Evolutionary conservation across 2,797 vertebrate species (phyloP), one percentile per base, ranked within the genome.

Genomic region (Adrianichthys oophorus): DNA sequence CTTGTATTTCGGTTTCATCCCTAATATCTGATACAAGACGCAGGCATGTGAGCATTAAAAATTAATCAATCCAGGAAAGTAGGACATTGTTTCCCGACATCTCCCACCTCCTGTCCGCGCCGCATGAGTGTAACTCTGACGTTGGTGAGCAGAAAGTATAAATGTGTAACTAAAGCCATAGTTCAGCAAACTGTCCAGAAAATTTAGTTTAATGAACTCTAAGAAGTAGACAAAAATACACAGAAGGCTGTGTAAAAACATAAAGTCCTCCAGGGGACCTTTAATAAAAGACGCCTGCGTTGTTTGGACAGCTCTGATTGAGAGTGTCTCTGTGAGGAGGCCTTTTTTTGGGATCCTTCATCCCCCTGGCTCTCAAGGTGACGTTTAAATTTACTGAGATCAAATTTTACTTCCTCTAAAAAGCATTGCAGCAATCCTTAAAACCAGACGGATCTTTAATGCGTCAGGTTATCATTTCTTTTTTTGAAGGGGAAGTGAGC

Each of bases 401-500:
- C 23, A 26, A 48, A 48, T 48, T 48, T 0, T 16, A 48, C 21
- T 48, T 48, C 23, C 23, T 55, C 41, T 52, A 44, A 74, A 29
- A 32, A 16, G 26, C 14, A 21, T 16, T 17, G 19, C 44, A 18
- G 19, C 19, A 47, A 47, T 47, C 21, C 19, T 47, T 65, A 50
- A 4, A 47, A 50, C 48, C 43, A 17, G 41, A 10, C 3, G 19
- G 42, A 15, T 41, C n/a, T 29, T 44, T 13, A 19, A 65, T 41
- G 6, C 19, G 13, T 43, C 23, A 4, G 44, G 57, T 19, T 37
- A 45, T 15, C 54, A 4, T 42, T 45, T 44, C 49, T 1, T 48
- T 21, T 37, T 37, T 37, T 12, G 18, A 23, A 13, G 18, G n/a
- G 41, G 4, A 37, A 18, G 4, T 1, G 61, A 17, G 14, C 8